Evolutionary conservation across 2,797 vertebrate genomes (phyloP), one percentile per base, ranked within the genome.

Genomic region (Paratrypauchen microcephalus): DNA sequence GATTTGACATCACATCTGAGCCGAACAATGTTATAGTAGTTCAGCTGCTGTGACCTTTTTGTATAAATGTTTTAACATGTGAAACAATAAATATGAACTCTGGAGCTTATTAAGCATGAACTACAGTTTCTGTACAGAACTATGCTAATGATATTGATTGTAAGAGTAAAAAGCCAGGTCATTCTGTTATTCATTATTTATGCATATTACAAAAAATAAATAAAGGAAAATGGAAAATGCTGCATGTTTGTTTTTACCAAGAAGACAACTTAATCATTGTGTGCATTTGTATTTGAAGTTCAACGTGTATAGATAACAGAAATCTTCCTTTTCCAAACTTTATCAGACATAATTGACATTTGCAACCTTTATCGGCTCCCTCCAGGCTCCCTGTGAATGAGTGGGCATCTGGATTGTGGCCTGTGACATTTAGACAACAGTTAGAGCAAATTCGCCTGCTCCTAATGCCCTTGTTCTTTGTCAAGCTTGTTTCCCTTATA

Each of bases 341-440:
- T 85, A 88, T 89, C 85, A 79, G 86, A 87, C 83, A 81, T 84
- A 88, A 87, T 69, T 91, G 87, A 88, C 87, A 89, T 89, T 89
- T 86, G 79, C 79, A 83, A 87, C 83, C 86, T 88, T 89, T 85
- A 83, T 84, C 84, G 11, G 70, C 65, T 87, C 84, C 89, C 85
- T 64, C 76, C 78, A 88, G 91, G 83, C 79, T 68, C 58, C 15
- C 54, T 76, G 77, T 69, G 78, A 88, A 76, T 84, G 81, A 88
- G 73, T 72, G 56, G 57, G 62, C 76, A 86, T 89, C 86, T 89
- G 86, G 87, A 86, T 86, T 81, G 74, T 76, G 84, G 85, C 84
- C 84, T 82, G 86, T 92, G 92, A 92, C 91, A 93, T 93, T 92
- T 92, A 90, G 85, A 91, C 87, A 91, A 85, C 88, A 88, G 82